phyloP scores from a whole-genome alignment of 2,113 vertebrate species.

The Epinephelus cyanopodus region DNA sequence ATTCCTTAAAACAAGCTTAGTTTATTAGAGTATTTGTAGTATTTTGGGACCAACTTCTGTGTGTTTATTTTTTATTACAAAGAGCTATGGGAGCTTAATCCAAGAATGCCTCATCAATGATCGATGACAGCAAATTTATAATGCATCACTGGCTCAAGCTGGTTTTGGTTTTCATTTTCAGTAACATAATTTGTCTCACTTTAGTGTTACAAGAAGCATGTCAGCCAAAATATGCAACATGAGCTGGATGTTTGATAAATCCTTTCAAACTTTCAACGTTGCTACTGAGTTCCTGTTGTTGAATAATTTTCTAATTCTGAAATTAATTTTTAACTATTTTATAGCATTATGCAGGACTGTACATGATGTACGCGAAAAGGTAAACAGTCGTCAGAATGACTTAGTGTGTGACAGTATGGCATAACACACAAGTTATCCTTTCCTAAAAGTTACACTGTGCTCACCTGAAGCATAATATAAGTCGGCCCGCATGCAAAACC shows the following conservation, averaged over 20 bases:
- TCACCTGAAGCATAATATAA: background rate
- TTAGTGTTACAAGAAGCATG: background rate
- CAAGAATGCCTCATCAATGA: background rate
- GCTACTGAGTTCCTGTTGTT: background rate
- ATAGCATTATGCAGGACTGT: background rate
- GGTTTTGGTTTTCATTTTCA: background rate
- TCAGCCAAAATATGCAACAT: background rate
- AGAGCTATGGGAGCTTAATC: background rate
- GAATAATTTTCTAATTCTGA: background rate
- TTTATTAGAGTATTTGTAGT: background rate
- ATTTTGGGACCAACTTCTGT: background rate
- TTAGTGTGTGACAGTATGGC: background rate
- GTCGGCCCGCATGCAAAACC: conserved; percentile 28
- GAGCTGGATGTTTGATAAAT: background rate
- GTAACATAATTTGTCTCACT: background rate
- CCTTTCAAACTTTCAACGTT: background rate
- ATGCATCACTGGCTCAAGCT: background rate
- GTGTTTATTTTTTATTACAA: background rate
- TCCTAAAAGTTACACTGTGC: conserved; percentile 35
- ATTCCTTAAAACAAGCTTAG: background rate
- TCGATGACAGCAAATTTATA: background rate
- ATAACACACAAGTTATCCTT: background rate
- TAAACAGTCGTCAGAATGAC: background rate
- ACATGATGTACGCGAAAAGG: background rate
- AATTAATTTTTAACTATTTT: background rate